These are phyloP conservation scores for Panzeria rudis DNA, from an alignment of 2,888 invertebrate genomes.

Conservation along the genomic window DNA sequence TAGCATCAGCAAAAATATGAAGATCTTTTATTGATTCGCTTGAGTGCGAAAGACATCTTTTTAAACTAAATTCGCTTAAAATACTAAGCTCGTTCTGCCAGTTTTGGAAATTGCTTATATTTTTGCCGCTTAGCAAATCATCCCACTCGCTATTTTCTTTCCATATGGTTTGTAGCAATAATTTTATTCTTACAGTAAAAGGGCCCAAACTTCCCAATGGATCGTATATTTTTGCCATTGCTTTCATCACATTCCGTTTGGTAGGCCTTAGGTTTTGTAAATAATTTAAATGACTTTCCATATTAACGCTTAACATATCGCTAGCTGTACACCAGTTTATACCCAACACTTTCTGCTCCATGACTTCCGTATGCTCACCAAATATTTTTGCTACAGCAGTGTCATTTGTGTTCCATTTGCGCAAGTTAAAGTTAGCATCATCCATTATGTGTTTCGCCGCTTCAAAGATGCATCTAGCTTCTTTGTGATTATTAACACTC, in stretches of 20 bases:
- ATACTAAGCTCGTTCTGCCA: conserved; percentile 26
- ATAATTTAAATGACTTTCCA: conserved; percentile 18
- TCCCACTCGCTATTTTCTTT: conserved; percentile 42
- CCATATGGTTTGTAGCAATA: conserved; percentile 53
- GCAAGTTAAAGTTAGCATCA: conserved; percentile 62
- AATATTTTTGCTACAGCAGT: background rate
- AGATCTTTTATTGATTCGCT: conserved; percentile 13
- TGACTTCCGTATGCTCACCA: background rate
- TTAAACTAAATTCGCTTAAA: conserved; percentile 15
- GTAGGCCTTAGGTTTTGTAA: conserved; percentile 30
- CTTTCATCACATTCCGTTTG: conserved; percentile 56
- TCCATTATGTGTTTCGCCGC: conserved; percentile 59
- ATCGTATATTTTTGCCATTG: conserved; percentile 60
- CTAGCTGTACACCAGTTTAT: conserved; percentile 52
- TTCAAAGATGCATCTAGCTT: conserved; percentile 34
- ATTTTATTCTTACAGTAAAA: conserved; percentile 63
- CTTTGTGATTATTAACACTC: conserved; percentile 43
- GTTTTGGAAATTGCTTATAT: conserved; percentile 3
- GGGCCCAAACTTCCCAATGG: conserved; percentile 61
- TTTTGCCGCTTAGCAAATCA: conserved; percentile 8
- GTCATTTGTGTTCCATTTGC: conserved; percentile 70
- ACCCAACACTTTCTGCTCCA: conserved; percentile 59
- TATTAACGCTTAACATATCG: conserved; percentile 47
- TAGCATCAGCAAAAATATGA: conserved; percentile 61
- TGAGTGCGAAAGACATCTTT: conserved; percentile 25